Evolutionary conservation across 2,888 invertebrate species (phyloP).

Genomic region (Erebia aethiops): DNA sequence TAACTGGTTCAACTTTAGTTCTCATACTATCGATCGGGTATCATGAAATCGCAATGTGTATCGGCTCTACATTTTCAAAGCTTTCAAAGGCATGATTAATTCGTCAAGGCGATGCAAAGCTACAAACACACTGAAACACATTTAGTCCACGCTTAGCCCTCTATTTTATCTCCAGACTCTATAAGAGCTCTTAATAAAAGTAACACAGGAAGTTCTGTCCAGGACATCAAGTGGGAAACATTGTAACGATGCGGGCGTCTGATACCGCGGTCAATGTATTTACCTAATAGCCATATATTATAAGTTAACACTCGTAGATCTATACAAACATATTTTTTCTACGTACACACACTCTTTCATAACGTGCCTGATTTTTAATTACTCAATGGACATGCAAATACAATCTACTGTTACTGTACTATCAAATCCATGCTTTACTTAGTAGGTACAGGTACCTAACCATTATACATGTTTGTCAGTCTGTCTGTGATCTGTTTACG

Average conservation of each 20-base stretch:
- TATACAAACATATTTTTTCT: too few species aligned
- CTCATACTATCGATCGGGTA: conserved; percentile 3
- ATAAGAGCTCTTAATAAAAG: conserved; percentile 43
- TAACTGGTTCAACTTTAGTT: conserved; percentile 38
- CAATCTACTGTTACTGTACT: background rate
- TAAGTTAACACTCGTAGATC: too few species aligned
- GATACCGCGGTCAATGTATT: background rate
- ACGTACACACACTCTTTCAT: too few species aligned
- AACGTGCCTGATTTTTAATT: too few species aligned
- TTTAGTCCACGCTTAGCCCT: conserved; percentile 29
- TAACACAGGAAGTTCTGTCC: conserved; percentile 33
- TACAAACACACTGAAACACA: too few species aligned
- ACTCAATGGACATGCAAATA: too few species aligned
- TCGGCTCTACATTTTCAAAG: conserved; percentile 12
- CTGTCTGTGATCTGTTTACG: background rate
- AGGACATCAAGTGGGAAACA: conserved; percentile 27
- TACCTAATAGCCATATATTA: too few species aligned
- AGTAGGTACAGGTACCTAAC: too few species aligned
- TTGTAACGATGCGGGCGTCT: conserved; percentile 28
- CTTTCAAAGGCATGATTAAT: background rate
- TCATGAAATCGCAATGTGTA: background rate
- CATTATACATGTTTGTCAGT: background rate
- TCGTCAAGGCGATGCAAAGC: background rate
- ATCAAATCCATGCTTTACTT: too few species aligned
- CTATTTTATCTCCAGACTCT: conserved; percentile 39